These are phyloP conservation scores for Dyspetes luteomarginatus DNA, from an alignment of 2,888 invertebrate genomes.

Conservation along the genomic window DNA sequence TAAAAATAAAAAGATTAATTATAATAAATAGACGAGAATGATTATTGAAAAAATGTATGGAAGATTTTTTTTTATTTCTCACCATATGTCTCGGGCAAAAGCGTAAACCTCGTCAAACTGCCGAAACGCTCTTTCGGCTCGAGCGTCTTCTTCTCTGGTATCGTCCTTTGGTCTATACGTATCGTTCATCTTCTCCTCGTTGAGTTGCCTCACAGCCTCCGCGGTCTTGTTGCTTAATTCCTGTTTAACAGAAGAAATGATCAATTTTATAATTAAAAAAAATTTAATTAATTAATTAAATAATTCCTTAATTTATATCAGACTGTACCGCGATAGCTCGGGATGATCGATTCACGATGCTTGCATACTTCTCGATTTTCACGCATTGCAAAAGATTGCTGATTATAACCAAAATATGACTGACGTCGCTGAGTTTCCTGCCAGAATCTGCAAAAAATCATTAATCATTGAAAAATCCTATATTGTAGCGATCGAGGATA, in stretches of 20 bases:
- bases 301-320: constrained; percentile 66
- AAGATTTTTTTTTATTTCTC: constrained; percentile 45
- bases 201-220: constrained; percentile 66
- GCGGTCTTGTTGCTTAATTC: constrained; percentile 69
- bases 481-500: background rate
- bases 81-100: constrained; percentile 77
- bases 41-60: constrained; percentile 13
- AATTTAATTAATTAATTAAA: background rate
- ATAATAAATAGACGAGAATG: background rate
- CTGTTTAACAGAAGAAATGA: constrained; percentile 61
- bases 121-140: constrained; percentile 74
- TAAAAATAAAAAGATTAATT: constrained; percentile 39
- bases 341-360: constrained; percentile 64
- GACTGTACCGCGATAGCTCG: constrained; percentile 64
- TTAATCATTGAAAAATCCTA: background rate
- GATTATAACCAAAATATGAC: constrained; percentile 72
- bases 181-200: constrained; percentile 67
- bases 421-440: constrained; percentile 72
- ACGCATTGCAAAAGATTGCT: constrained; percentile 75
- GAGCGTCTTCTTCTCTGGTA: constrained; percentile 67
- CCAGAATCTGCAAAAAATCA: constrained; percentile 63
- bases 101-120: constrained; percentile 77
- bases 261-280: background rate
- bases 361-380: constrained; percentile 71
- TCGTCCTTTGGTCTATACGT: constrained; percentile 68